Percentiles rank a stretch among this genome's conserved stretches.
These are phyloP conservation scores for Gallinago nigripennis DNA, from an alignment of 2,797 vertebrate genomes.

Conservation along the genomic window DNA sequence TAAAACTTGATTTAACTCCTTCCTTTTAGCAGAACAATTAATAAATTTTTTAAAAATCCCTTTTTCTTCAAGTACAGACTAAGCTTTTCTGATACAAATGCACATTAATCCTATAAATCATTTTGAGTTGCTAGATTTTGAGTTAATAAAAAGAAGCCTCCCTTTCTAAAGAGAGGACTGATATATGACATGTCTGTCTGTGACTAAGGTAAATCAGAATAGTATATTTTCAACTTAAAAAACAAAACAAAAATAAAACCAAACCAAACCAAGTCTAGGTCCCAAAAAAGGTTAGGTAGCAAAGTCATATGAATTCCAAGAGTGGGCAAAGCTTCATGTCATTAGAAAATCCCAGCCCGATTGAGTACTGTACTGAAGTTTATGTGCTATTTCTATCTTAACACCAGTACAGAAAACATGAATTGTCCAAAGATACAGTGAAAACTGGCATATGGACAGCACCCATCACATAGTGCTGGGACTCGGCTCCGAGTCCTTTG, in stretches of 20 bases:
- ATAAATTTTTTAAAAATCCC: not conserved
- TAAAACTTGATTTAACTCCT: not conserved
- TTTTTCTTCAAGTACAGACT: not conserved
- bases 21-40: not conserved
- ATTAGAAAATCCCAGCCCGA: not conserved
- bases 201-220: not conserved
- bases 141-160: not conserved
- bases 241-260: not conserved
- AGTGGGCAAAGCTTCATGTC: not conserved
- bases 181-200: not conserved
- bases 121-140: not conserved
- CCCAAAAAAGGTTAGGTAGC: not conserved
- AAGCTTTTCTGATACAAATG: not conserved
- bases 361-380: not conserved
- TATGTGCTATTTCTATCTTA: not conserved
- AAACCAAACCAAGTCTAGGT: not conserved
- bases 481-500: not conserved
- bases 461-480: not conserved
- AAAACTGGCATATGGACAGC: not conserved
- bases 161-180: not conserved
- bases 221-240: not conserved
- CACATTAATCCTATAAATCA: not conserved
- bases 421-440: not conserved
- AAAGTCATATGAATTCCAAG: not conserved
- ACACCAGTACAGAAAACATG: not conserved